Percentiles rank a stretch among this genome's conserved stretches.
These are phyloP conservation scores for Sylvietta virens DNA, from an alignment of 2,113 vertebrate species.

Conservation along the genomic window DNA sequence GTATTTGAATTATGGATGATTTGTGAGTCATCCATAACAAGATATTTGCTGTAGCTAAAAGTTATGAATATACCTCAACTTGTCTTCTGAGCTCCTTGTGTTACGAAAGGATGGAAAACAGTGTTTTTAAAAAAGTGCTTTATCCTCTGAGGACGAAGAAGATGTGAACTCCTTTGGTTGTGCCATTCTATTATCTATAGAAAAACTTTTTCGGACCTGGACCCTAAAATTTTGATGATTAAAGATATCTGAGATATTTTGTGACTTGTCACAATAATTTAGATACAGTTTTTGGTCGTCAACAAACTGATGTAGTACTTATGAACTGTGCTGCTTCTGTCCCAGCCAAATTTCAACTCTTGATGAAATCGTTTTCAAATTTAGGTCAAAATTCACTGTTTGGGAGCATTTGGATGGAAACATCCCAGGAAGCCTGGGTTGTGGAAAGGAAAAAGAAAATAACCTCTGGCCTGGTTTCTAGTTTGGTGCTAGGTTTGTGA, in stretches of 20 bases:
- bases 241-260: neutral
- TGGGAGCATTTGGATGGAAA: neutral
- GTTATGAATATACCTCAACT: neutral
- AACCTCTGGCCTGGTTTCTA: neutral
- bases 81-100: neutral
- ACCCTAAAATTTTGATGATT: neutral
- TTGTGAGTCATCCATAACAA: neutral
- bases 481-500: neutral
- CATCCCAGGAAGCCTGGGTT: neutral
- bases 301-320: neutral
- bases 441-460: neutral
- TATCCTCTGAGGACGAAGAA: neutral
- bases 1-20: slow-evolving; percentile 40
- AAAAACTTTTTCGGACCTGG: neutral
- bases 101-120: neutral
- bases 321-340: neutral
- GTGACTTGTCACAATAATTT: neutral
- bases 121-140: neutral
- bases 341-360: neutral
- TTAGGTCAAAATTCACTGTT: neutral
- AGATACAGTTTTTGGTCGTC: neutral
- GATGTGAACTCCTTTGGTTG: neutral
- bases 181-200: neutral
- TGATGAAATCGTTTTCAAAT: neutral
- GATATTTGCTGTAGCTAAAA: neutral